Conservation (phyloP, 2,888 invertebrate genomes). For the Pocota personata region DNA sequence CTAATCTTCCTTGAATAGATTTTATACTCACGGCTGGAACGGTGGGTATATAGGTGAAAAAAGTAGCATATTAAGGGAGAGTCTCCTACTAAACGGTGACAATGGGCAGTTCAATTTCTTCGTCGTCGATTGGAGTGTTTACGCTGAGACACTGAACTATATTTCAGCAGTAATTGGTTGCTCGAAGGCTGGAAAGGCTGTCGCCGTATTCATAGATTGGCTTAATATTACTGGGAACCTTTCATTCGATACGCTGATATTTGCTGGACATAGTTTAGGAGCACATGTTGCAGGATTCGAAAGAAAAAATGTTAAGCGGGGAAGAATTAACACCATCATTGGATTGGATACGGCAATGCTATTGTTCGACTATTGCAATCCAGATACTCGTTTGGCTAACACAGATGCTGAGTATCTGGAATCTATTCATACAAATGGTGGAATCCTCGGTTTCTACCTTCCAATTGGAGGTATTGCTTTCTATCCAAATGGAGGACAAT, state of each 20-base stretch:
- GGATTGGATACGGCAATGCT: conserved; percentile 77
- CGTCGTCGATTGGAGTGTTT: conserved; percentile 85
- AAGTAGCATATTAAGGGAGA: conserved; percentile 77
- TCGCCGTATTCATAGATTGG: conserved; percentile 74
- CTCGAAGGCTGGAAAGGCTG: conserved; percentile 61
- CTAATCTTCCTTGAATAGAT: conserved; percentile 32
- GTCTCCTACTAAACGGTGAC: conserved; percentile 84
- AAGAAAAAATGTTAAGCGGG: conserved; percentile 84
- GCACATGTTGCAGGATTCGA: conserved; percentile 85
- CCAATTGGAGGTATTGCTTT: conserved; percentile 81
- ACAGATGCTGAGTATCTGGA: conserved; percentile 75
- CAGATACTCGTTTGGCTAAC: conserved; percentile 49
- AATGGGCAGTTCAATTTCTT: conserved; percentile 84
- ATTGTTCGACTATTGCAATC: conserved; percentile 51
- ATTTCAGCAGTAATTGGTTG: conserved; percentile 82
- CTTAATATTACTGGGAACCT: conserved; percentile 83
- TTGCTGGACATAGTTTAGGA: conserved; percentile 84
- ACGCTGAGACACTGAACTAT: conserved; percentile 83
- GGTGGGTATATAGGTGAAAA: conserved; percentile 82
- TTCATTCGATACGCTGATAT: conserved; percentile 83
- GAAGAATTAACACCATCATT: conserved; percentile 84
- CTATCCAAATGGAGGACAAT: conserved; percentile 83
- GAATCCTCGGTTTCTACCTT: conserved; percentile 64
- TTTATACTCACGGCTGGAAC: conserved; percentile 84
- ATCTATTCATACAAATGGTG: conserved; percentile 75